Percentiles rank a stretch among this genome's conserved stretches.
These are phyloP conservation scores for Drosophila cracens DNA, from an alignment of 2,888 invertebrate genomes.

Conservation along the genomic window DNA sequence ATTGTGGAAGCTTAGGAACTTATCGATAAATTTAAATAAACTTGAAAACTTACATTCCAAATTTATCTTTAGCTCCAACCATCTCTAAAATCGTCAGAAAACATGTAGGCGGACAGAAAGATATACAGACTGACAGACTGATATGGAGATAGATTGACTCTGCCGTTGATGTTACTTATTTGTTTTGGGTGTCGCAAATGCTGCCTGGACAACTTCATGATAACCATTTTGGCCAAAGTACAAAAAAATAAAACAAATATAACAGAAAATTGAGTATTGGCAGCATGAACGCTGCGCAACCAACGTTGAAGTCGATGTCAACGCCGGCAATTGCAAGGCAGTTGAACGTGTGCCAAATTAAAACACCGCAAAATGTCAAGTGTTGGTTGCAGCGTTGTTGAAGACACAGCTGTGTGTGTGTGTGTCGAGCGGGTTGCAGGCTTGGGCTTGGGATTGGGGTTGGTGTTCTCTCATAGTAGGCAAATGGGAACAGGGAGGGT, in stretches of 20 bases:
- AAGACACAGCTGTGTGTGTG: slow-evolving; percentile 18
- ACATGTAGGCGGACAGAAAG: neutral
- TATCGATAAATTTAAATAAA: too few species aligned
- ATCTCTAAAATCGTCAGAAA: neutral
- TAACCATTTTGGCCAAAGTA: neutral
- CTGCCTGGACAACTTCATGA: neutral
- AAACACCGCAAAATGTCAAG: slow-evolving; percentile 77
- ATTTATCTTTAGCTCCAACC: too few species aligned
- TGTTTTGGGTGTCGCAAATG: neutral
- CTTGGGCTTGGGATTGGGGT: neutral
- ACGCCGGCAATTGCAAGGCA: slow-evolving; percentile 54
- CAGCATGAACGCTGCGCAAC: neutral
- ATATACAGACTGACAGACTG: neutral
- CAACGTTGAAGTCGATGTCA: neutral
- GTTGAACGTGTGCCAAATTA: slow-evolving; percentile 75
- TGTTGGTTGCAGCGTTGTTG: slow-evolving; percentile 32
- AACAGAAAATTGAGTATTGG: slow-evolving; percentile 20
- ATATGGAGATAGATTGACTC: neutral
- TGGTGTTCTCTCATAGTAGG: neutral
- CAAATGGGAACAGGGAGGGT: neutral
- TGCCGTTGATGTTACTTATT: neutral
- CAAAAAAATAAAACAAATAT: neutral
- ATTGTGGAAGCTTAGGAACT: too few species aligned
- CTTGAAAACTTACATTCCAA: too few species aligned
- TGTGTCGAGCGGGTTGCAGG: neutral